These are phyloP conservation scores for Nasonia oneida DNA, from an alignment of 2,888 invertebrate genomes.

Conservation along the genomic window DNA sequence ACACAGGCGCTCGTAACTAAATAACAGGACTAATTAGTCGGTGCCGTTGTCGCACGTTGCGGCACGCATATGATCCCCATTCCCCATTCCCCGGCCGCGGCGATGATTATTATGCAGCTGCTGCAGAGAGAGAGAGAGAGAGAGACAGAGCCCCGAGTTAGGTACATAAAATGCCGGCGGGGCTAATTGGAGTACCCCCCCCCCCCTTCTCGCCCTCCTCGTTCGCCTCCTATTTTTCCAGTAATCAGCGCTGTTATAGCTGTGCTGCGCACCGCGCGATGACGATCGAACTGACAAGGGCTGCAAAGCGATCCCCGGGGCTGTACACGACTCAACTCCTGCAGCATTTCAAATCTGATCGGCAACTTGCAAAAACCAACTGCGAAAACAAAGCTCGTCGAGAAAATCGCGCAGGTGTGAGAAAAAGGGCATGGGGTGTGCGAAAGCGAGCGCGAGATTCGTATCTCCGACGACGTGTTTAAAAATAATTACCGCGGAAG, in stretches of 20 bases:
- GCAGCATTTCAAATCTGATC: too few relatives aligned
- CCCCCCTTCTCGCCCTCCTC: neutral
- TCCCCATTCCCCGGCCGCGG: neutral
- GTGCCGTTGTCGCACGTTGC: slow-evolving; percentile 63
- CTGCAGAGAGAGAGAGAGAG: neutral
- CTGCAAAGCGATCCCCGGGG: neutral
- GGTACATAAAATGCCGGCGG: neutral
- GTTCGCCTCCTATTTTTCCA: neutral
- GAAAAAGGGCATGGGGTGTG: neutral
- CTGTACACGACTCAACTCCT: too few relatives aligned
- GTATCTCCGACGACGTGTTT: slow-evolving; percentile 78
- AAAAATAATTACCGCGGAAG: slow-evolving; percentile 78
- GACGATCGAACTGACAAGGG: neutral
- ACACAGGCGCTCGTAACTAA: slow-evolving; percentile 68
- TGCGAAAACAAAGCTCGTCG: too few relatives aligned
- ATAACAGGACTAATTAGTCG: slow-evolving; percentile 75
- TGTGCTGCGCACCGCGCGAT: neutral
- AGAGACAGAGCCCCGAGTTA: neutral
- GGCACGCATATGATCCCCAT: slow-evolving; percentile 59
- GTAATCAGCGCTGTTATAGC: slow-evolving; percentile 12
- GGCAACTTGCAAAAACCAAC: too few relatives aligned
- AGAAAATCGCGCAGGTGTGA: too few relatives aligned
- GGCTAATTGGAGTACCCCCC: slow-evolving; percentile 33
- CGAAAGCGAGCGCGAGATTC: slow-evolving; percentile 68
- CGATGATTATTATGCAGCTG: slow-evolving; percentile 7